Evolutionary conservation across 2,888 invertebrate genomes (phyloP), one percentile per base, ranked within the genome.

Genomic region (Leucoma salicis): DNA sequence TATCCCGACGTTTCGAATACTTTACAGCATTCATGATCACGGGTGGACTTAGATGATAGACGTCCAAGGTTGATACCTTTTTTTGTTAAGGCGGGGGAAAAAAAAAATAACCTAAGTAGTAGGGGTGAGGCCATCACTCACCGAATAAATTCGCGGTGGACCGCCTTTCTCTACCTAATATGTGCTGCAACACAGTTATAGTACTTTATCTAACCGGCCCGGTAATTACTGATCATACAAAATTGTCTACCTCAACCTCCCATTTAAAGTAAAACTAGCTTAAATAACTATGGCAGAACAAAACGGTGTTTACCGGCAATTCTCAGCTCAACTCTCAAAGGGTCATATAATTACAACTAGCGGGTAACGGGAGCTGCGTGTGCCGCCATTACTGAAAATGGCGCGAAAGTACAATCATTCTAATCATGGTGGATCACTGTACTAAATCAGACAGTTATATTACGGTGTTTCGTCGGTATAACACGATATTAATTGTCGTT

Each of bases 281-380:
- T 43, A 42, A 34, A 57, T 45, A 61, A 61, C 64, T 57, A 61
- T 54, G 42, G 46, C 13, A 25, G 24, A 31, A 43, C 61, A 62
- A 56, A 60, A 57, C 61, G 51, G 61, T 70, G 66, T 70, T 74
- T 73, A 66, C 56, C 37, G 38, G 63, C 62, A 68, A 66, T 60
- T 52, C 67, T 56, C 61, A 65, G 71, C 65, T 80, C 78, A 54
- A 47, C 67, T 81, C 70, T 78, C 80, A 81, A 80, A 80, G 78
- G 47, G 39, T 31, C 27, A 64, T n/a, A n/a, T 69, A 69, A 71
- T 71, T 70, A 67, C 49, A 51, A 62, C 53, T 57, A 62, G 63
- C 67, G 75, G 64, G 80, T 68, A 75, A 78, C 70, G 57, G 64
- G 74, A 79, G 52, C 63, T 59, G 65, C 62, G 70, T 72, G 67